Evolutionary conservation across 2,797 vertebrate genomes (phyloP), one percentile per base, ranked within the genome.

Genomic region (Linurgus olivaceus): DNA sequence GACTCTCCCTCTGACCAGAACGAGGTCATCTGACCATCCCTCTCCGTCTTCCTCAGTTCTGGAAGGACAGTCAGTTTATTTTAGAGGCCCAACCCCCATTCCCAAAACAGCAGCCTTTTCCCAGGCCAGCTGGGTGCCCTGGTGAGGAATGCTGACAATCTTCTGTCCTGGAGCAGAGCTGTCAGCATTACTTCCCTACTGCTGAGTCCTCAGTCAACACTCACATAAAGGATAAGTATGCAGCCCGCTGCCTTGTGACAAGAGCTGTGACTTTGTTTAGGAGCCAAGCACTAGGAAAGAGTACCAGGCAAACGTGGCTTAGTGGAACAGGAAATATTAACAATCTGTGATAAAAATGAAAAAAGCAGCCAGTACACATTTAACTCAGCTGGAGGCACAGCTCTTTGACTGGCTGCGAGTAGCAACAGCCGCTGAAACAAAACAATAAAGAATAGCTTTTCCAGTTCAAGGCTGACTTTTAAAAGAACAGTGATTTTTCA

Each of bases 131-230:
- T n/a, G 91, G 76, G 80, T 96, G 95, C 96, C 96, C 93, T 35
- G 93, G 96, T 95, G 93, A 98, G 97, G 98, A 98, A 98, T 97
- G 97, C 94, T 71, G 95, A 96, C 97, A 97, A 98, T 97, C 93
- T 95, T 91, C 96, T 17, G 9, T 40, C 90, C 58, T 28, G 93
- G 96, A 96, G 91, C 78, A 4, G 92, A 95, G 96, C 97, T 98
- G 98, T 98, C 98, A 98, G 94, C 93, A 6, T 97, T 94, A 95
- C 96, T 95, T 96, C 93, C 91, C 91, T 83, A 72, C 96, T 68
- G 84, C 90, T 91, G 96, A 96, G 77, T 81, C 95, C 84, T 94
- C 95, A 92, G 93, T 96, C 95, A 95, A 92, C 97, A 96, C 97
- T 96, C n/a, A 62, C 57, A 35, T 5, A 50, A 65, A 86, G 95